These are phyloP conservation scores for Valencia hispanica DNA, from an alignment of 2,797 vertebrate species.

Conservation along the genomic window DNA sequence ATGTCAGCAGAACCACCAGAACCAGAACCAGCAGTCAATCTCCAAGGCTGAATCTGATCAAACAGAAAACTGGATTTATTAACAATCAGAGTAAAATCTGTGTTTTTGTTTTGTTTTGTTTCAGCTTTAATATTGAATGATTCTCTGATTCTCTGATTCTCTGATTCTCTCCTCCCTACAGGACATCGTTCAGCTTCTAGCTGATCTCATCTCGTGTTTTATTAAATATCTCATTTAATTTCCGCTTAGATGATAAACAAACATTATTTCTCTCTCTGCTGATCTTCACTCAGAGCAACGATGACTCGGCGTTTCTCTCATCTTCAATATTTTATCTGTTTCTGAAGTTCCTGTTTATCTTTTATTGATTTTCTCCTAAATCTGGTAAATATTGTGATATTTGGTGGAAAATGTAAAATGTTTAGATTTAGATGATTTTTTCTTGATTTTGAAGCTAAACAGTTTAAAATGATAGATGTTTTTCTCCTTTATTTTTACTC, in stretches of 20 bases:
- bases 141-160: no score
- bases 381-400: not conserved
- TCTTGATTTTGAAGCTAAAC: not conserved
- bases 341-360: not conserved
- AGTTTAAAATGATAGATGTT: no score
- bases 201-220: not conserved
- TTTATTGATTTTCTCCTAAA: not conserved
- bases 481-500: not conserved
- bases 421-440: not conserved
- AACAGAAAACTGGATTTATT: no score
- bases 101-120: no score
- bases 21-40: not conserved
- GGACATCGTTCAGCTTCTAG: not conserved
- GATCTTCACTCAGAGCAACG: not conserved
- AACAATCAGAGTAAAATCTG: no score
- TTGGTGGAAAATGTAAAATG: not conserved
- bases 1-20: not conserved
- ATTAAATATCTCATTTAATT: not conserved
- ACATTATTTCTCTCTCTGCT: not conserved
- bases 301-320: not conserved
- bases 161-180: no score
- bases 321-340: not conserved
- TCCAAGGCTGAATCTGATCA: not conserved
- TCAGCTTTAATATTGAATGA: no score
- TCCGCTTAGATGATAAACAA: not conserved